Base-by-base conservation (phyloP, 2,888 invertebrate species). In the Reticulitermes lucifugus region DNA sequence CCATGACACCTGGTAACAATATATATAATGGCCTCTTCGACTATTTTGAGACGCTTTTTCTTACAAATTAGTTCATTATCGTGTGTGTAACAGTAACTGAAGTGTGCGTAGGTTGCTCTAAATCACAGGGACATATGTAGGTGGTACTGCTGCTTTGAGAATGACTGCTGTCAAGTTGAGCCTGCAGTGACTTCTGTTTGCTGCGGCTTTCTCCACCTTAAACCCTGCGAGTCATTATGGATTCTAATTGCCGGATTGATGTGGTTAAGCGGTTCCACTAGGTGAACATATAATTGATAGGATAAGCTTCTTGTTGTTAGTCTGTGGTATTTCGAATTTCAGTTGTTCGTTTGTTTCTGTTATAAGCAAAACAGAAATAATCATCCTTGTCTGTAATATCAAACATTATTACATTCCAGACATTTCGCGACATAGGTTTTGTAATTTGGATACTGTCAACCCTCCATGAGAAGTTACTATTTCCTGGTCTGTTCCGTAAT, bases 211-310 rank as follows among this genome's bases (percentile, higher is more conserved):
- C 22, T 79, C 21, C 79, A 25, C 22, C 65, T 25, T 81, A 43
- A 41, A 43, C n/a, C 46, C 81, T 65, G 41, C 43, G 81, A 46
- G 81, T 81, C 81, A 81, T 70, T 81, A 70, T 70, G 81, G 81
- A 81, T 81, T 81, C 70, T 81, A 81, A 81, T 81, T 81, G 81
- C 70, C 43, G 70, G 81, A 81, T 81, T 81, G 81, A 81, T 81
- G 81, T 81, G 81, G 81, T 81, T 43, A 43, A 46, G 81, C 18
- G 81, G 81, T 81, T 70, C 41, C 81, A 70, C 81, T 70, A 70
- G 65, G 81, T 70, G 81, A 81, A 81, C 81, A 81, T 81, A 81
- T 81, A 81, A 81, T 81, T 81, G 81, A 81, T 81, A 81, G 81
- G 81, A 65, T 59, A 41, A 14, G 65, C 81, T 81, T 46, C 81